Base-by-base conservation (phyloP, 1,140 invertebrate genomes). In the Brachionus sp. region DNA sequence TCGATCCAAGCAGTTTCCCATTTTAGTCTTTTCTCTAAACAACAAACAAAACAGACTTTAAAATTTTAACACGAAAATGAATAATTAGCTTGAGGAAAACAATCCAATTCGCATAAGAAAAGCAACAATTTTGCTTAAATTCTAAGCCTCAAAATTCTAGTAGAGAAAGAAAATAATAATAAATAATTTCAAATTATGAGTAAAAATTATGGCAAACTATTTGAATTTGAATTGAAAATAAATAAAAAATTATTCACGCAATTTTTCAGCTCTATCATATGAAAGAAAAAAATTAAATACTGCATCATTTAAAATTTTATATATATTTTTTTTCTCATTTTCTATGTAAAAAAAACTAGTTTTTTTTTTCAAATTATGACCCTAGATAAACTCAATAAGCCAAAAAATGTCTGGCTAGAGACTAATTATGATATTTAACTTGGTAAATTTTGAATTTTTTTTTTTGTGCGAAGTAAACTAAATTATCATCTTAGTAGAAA, bases 1-100 rank as follows among this genome's bases (percentile, higher is more conserved):
- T 23, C 87, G 86, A 44, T 89, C 88, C 85, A 89, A 89, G 84
- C 86, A 90, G 46, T 89, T 84, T 44, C 77, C 77, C 77, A 80
- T 80, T 77, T 77, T 80, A 9, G 12, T 50, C 19, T 23, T 10
- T 29, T 33, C 12, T 39, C 23, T 80, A 33, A 83, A 83, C 35
- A 39, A 23, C 13, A 13, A 16, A 39, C n/a, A 16, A 2, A 23
- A 39, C 5, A 9, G n/a, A 66, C 9, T n/a, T 16, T 10, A 66
- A 66, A 23, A 29, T 25, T 33, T 33, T 12, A 66, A 33, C n/a
- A 66, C 64, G 64, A 66, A 66, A 66, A 66, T 66, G 64, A 66
- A 66, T 66, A 66, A 66, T 66, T 66, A 33, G 64, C 25, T 66
- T n/a, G 33, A 66, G 29, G 33, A 66, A 66, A 66, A 66, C 33